phyloP scores from a whole-genome alignment of 2,113 vertebrate species.

The Craseonycteris thonglongyai region DNA sequence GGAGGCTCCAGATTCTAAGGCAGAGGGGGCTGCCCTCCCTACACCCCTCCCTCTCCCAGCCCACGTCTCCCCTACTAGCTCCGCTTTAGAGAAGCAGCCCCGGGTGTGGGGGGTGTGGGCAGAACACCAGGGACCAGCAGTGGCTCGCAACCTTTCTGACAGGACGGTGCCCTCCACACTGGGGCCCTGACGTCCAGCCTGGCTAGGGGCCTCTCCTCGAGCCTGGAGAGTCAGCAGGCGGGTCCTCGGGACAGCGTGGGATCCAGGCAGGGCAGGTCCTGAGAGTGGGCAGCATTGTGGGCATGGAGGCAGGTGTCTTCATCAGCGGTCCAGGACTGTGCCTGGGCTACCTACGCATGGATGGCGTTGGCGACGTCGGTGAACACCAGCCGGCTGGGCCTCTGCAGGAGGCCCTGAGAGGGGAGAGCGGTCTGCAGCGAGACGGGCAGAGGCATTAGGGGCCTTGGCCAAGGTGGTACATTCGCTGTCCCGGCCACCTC shows the following conservation, averaged over 20 bases:
- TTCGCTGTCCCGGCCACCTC: neutral
- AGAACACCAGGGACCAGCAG: neutral
- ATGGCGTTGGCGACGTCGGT: slow-evolving; percentile 95
- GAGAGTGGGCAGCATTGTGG: slow-evolving; percentile 22
- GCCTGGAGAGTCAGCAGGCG: neutral
- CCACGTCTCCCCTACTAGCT: neutral
- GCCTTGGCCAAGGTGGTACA: neutral
- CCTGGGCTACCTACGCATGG: slow-evolving; percentile 82
- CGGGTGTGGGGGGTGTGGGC: neutral
- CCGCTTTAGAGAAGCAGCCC: neutral
- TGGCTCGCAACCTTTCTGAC: neutral
- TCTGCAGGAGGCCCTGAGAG: slow-evolving; percentile 89
- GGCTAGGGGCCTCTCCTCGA: neutral
- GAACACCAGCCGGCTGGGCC: slow-evolving; percentile 95
- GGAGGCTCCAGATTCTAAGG: neutral
- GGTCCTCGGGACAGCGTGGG: neutral
- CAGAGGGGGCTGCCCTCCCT: neutral
- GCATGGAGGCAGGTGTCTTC: slow-evolving; percentile 21
- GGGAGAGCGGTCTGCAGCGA: slow-evolving; percentile 85
- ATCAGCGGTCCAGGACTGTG: slow-evolving; percentile 13
- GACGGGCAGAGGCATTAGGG: slow-evolving; percentile 17
- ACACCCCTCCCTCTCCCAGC: neutral
- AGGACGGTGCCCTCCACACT: neutral
- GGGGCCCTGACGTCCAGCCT: neutral
- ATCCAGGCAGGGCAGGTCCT: slow-evolving; percentile 9